Percentiles rank a stretch among this genome's conserved stretches.
These are phyloP conservation scores for Asarcornis scutulata DNA, from an alignment of 2,113 vertebrate genomes.

Conservation along the genomic window DNA sequence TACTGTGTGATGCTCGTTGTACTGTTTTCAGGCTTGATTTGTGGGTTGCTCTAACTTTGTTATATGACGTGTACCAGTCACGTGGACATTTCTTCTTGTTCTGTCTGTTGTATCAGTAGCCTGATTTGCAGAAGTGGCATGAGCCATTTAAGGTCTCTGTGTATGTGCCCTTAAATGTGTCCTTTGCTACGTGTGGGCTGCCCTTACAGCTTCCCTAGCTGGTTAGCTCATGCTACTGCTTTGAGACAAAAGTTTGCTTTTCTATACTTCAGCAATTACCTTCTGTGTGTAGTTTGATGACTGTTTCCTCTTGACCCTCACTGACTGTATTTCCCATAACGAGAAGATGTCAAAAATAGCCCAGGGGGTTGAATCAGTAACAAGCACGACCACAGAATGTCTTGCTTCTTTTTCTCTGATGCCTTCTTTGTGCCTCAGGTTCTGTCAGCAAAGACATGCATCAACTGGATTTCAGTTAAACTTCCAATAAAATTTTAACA, in stretches of 20 bases:
- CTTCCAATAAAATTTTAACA: neutral
- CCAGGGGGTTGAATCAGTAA: neutral
- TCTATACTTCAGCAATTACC: neutral
- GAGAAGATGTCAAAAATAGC: neutral
- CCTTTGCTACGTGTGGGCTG: neutral
- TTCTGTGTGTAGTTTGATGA: neutral
- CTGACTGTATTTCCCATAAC: neutral
- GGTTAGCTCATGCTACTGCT: neutral
- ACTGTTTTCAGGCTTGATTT: neutral
- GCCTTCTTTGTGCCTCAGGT: neutral
- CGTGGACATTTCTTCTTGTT: neutral
- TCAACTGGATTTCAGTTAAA: neutral
- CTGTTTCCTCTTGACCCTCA: slow-evolving; percentile 5
- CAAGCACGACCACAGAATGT: neutral
- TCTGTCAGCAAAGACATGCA: neutral
- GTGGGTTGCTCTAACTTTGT: slow-evolving; percentile 10
- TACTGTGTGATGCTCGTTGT: neutral
- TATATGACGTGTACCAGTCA: neutral
- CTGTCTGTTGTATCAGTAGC: neutral
- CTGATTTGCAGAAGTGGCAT: neutral
- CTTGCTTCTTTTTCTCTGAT: neutral
- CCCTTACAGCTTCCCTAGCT: neutral
- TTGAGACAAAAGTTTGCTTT: neutral
- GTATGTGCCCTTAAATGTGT: neutral
- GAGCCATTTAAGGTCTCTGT: neutral